These are phyloP conservation scores for Macrotus californicus DNA, from an alignment of 2,113 vertebrate genomes.

Conservation along the genomic window DNA sequence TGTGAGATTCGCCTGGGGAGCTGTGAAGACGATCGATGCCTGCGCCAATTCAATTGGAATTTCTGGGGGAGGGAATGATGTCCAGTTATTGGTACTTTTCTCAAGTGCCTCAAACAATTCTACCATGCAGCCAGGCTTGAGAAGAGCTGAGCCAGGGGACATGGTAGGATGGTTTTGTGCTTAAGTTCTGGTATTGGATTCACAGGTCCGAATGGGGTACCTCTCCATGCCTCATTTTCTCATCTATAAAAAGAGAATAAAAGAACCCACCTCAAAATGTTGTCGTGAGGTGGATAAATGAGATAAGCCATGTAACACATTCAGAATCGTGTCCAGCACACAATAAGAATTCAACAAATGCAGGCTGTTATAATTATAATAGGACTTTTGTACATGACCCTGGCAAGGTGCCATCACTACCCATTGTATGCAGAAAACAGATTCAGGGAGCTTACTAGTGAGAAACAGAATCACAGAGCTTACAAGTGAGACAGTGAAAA, in stretches of 20 bases:
- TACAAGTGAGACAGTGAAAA: background rate
- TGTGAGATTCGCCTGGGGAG: background rate
- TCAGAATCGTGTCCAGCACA: background rate
- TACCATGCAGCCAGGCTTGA: background rate
- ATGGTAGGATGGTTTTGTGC: background rate
- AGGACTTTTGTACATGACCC: background rate
- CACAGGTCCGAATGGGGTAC: background rate
- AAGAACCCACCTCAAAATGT: background rate
- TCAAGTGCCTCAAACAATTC: background rate
- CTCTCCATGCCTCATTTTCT: background rate
- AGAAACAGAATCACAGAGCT: background rate
- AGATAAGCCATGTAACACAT: background rate
- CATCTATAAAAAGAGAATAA: slow-evolving; percentile 4
- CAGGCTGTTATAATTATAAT: background rate
- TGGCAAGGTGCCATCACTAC: background rate
- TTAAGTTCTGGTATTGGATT: background rate
- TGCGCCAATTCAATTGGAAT: slow-evolving; percentile 36
- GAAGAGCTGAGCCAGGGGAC: background rate
- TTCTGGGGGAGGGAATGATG: background rate
- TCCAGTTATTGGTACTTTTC: background rate
- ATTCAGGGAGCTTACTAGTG: background rate
- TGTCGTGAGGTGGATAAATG: background rate
- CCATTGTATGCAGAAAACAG: background rate
- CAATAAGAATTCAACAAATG: slow-evolving; percentile 10
- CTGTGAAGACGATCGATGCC: background rate